These are phyloP conservation scores for Aplidium turbinatum DNA, from an alignment of 23 tunicate species.

Conservation along the genomic window DNA sequence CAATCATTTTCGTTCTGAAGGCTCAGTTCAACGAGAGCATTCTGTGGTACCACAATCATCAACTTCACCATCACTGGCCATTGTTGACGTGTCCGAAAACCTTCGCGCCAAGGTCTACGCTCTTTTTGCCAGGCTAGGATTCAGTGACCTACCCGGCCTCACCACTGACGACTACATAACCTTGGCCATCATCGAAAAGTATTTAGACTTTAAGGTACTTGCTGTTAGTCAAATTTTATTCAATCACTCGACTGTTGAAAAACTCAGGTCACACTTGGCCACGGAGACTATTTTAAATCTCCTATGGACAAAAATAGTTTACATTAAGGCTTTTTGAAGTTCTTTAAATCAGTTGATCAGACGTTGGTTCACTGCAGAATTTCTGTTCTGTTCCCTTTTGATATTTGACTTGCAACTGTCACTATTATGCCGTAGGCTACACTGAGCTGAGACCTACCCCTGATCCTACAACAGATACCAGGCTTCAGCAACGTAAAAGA, in stretches of 20 bases:
- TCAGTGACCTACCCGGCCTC: slow-evolving; percentile 94
- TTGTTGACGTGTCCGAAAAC: slow-evolving; percentile 91
- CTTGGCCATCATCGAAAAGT: slow-evolving; percentile 90
- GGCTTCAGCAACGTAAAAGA: too few species aligned
- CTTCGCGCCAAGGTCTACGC: slow-evolving; percentile 83
- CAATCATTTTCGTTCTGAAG: slow-evolving; percentile 28
- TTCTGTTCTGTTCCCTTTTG: too few species aligned
- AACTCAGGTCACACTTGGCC: too few species aligned
- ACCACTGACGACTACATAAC: slow-evolving; percentile 93
- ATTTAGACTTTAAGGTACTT: slow-evolving; percentile 86
- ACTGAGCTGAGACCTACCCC: too few species aligned
- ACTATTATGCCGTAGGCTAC: too few species aligned
- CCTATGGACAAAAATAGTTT: too few species aligned
- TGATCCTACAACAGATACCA: too few species aligned
- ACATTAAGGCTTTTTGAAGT: too few species aligned
- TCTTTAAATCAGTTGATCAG: too few species aligned
- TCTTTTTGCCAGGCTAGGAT: slow-evolving; percentile 84
- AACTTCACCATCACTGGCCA: slow-evolving; percentile 57
- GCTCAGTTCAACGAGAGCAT: slow-evolving; percentile 56
- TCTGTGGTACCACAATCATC: slow-evolving; percentile 61
- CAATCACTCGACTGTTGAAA: neutral
- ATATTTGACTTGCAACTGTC: too few species aligned
- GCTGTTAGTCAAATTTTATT: neutral
- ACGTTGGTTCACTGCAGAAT: too few species aligned
- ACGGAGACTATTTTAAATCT: too few species aligned